Percentiles rank a stretch among this genome's conserved stretches.
These are phyloP conservation scores for Semicossyphus pulcher DNA, from an alignment of 2,113 vertebrate genomes.

Conservation along the genomic window DNA sequence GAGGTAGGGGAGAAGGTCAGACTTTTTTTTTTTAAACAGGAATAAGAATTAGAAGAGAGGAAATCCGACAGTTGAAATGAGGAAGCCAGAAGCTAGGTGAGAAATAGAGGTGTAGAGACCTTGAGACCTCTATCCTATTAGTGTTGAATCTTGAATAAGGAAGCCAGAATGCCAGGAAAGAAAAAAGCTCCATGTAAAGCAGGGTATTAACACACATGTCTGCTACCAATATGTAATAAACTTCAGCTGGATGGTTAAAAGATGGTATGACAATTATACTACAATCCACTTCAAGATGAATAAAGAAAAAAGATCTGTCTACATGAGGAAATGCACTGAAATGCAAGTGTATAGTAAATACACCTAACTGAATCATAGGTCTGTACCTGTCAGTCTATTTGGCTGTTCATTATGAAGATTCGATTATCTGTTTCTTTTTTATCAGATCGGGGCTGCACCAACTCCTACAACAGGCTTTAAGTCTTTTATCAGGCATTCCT, in stretches of 20 bases:
- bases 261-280: not conserved
- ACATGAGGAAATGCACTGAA: no score
- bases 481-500: no score
- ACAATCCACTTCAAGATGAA: not conserved
- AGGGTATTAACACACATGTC: conserved; percentile 13
- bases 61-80: conserved; percentile 23
- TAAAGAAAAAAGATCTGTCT: no score
- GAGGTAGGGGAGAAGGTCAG: conserved; percentile 45
- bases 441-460: no score
- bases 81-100: conserved; percentile 23
- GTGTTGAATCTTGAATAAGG: conserved; percentile 56
- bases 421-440: no score
- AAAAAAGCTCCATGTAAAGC: not conserved
- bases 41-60: conserved; percentile 46
- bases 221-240: not conserved
- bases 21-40: conserved; percentile 9
- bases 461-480: no score
- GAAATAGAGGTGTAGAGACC: conserved; percentile 40
- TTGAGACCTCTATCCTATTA: conserved; percentile 40
- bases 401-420: no score
- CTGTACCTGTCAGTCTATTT: no score
- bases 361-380: no score
- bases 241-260: not conserved
- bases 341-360: no score
- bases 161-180: conserved; percentile 7